Conservation (phyloP, 2,888 invertebrate species). For the Pseudococcus jackbeardsleyi region DNA sequence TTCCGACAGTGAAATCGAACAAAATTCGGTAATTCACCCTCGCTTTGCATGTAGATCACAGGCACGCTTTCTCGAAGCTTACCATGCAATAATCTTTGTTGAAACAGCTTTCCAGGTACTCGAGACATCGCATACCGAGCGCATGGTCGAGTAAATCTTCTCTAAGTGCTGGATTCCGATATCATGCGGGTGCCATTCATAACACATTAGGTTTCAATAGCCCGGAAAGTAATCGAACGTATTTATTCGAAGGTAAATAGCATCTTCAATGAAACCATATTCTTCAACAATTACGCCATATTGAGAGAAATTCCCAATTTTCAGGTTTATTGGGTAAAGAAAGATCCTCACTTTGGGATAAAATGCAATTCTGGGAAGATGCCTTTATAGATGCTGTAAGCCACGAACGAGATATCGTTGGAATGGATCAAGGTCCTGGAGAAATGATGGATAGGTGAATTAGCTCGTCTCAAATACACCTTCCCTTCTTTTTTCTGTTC, state of each 20-base stretch:
- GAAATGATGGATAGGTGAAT: slow-evolving; percentile 96
- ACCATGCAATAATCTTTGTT: background rate
- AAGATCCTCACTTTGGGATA: slow-evolving; percentile 93
- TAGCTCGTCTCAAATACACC: too few species aligned
- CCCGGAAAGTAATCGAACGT: slow-evolving; percentile 86
- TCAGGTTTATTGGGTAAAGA: slow-evolving; percentile 78
- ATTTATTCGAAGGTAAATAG: slow-evolving; percentile 87
- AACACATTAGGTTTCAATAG: slow-evolving; percentile 86
- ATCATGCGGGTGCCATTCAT: slow-evolving; percentile 87
- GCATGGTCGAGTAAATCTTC: slow-evolving; percentile 95
- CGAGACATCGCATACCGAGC: slow-evolving; percentile 77
- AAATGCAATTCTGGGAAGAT: slow-evolving; percentile 99
- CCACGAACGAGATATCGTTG: slow-evolving; percentile 98
- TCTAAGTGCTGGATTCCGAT: slow-evolving; percentile 86
- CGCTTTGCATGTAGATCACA: background rate
- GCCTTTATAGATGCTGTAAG: slow-evolving; percentile 97
- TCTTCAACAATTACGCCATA: background rate
- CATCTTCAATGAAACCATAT: background rate
- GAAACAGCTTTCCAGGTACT: slow-evolving; percentile 78
- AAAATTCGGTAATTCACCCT: slow-evolving; percentile 63
- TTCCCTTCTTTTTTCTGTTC: background rate
- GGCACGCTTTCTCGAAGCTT: background rate
- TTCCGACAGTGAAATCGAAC: slow-evolving; percentile 92
- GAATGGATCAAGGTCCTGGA: slow-evolving; percentile 99
- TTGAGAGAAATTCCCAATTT: background rate